These are phyloP conservation scores for Patella caerulea DNA, from an alignment of 2,888 invertebrate genomes.

Conservation along the genomic window DNA sequence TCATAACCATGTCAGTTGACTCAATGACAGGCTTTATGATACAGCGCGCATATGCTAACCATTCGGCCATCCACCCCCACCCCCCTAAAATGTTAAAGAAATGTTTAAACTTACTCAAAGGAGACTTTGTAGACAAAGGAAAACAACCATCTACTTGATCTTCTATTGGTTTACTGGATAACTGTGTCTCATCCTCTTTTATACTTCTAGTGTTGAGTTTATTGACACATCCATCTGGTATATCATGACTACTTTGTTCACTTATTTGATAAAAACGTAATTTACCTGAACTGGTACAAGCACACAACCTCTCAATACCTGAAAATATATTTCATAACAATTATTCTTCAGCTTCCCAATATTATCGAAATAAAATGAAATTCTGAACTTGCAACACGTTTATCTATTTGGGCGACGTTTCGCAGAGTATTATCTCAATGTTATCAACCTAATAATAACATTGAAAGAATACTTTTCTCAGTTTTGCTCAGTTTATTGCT, in stretches of 20 bases:
- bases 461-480: too few relatives aligned
- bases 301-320: slow-evolving; percentile 88
- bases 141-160: background rate
- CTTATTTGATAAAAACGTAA: slow-evolving; percentile 78
- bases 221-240: slow-evolving; percentile 10
- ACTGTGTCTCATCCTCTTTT: slow-evolving; percentile 27
- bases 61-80: too few relatives aligned
- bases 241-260: slow-evolving; percentile 38
- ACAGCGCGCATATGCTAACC: too few relatives aligned
- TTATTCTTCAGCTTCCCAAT: background rate
- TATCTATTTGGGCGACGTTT: too few relatives aligned
- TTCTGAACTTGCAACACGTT: background rate
- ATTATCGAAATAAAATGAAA: background rate
- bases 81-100: too few relatives aligned
- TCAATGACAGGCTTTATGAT: too few relatives aligned
- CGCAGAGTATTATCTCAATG: too few relatives aligned
- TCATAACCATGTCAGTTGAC: too few relatives aligned
- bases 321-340: slow-evolving; percentile 23
- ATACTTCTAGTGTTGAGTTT: slow-evolving; percentile 24
- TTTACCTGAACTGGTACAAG: slow-evolving; percentile 84
- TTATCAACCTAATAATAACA: too few relatives aligned
- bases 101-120: background rate
- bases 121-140: background rate
- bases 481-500: too few relatives aligned
- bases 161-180: background rate